A percentile compares a stretch with the other conserved stretches of the same genome.
phyloP scores from a whole-genome alignment of 2,797 vertebrate species.

The Mergus octosetaceus region DNA sequence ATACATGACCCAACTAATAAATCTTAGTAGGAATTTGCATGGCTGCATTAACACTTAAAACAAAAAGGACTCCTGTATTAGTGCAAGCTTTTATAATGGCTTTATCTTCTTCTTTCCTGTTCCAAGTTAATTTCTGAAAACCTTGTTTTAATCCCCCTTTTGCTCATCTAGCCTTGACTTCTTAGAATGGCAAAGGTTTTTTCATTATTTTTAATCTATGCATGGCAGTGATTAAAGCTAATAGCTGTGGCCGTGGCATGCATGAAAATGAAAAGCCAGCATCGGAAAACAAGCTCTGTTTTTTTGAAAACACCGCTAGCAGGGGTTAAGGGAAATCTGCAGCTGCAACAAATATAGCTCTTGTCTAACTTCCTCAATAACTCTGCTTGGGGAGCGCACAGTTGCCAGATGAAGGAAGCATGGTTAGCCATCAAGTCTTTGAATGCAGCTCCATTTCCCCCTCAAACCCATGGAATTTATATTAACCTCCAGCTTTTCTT shows the following conservation, averaged over 20 bases:
- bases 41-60: slow-evolving; percentile 24
- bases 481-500: slow-evolving; percentile 62
- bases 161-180: slow-evolving; percentile 28
- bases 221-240: not conserved
- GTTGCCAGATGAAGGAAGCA: slow-evolving; percentile 71
- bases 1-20: slow-evolving; percentile 20
- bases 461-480: slow-evolving; percentile 64
- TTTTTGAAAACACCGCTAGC: not conserved
- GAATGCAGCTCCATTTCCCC: slow-evolving; percentile 44
- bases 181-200: not conserved
- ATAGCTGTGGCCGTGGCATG: not conserved
- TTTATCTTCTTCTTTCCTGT: slow-evolving; percentile 45
- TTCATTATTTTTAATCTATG: not conserved
- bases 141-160: not conserved
- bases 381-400: slow-evolving; percentile 37
- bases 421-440: slow-evolving; percentile 62
- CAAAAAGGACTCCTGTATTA: slow-evolving; percentile 45
- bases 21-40: slow-evolving; percentile 44
- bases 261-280: slow-evolving; percentile 17
- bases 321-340: slow-evolving; percentile 66
- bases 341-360: slow-evolving; percentile 65
- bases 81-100: slow-evolving; percentile 34
- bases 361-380: slow-evolving; percentile 70
- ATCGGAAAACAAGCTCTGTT: not conserved
- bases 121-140: slow-evolving; percentile 3